Conservation (phyloP, 2,113 vertebrate genomes). For the Saccopteryx bilineata region DNA sequence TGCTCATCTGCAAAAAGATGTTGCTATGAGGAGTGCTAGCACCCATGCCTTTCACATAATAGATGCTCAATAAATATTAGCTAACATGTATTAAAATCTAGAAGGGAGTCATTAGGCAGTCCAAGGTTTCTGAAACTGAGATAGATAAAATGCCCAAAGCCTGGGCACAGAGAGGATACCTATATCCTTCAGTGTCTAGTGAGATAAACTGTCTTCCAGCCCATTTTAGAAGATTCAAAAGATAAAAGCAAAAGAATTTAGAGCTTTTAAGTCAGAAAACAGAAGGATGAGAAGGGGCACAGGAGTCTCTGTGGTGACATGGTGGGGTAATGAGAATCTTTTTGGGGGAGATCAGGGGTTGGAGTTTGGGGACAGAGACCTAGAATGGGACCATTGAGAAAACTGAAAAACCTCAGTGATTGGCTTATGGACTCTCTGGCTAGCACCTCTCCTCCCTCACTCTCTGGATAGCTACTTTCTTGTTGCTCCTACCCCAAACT, state of each 20-base stretch:
- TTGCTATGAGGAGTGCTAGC: neutral
- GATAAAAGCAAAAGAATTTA: neutral
- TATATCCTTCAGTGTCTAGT: neutral
- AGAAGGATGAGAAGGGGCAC: neutral
- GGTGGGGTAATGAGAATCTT: neutral
- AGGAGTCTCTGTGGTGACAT: neutral
- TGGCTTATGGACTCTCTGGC: neutral
- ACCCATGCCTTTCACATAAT: neutral
- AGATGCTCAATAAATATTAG: slow-evolving; percentile 14
- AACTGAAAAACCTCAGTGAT: neutral
- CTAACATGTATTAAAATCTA: neutral
- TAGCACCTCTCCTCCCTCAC: neutral
- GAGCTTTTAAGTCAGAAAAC: neutral
- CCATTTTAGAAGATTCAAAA: neutral
- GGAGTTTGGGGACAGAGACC: neutral
- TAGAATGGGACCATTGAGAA: neutral
- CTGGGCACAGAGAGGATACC: neutral
- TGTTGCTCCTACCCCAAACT: neutral
- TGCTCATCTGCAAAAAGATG: neutral
- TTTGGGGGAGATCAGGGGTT: neutral
- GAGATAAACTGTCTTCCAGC: neutral
- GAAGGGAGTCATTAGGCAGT: neutral
- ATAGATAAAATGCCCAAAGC: neutral
- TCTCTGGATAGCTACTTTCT: neutral
- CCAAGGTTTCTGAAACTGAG: neutral